Evolutionary conservation across 2,797 vertebrate species (phyloP), one percentile per base, ranked within the genome.

Genomic region (Todus mexicanus): DNA sequence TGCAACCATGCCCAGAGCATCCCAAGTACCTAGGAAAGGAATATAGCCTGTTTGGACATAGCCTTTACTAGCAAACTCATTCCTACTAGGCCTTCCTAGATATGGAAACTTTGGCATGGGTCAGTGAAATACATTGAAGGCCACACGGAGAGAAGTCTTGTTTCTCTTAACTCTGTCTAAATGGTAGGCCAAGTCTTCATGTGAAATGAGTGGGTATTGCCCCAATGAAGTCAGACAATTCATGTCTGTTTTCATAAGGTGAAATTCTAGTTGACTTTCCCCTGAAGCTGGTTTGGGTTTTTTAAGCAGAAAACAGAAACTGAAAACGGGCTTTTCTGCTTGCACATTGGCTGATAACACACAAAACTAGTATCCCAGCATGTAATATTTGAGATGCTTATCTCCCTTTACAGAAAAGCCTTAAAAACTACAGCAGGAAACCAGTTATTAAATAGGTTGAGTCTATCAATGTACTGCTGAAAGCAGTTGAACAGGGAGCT

Each of bases 231-330:
- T 59, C 63, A 77, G 23, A 31, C 22, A 47, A 56, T 51, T 54
- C 33, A 12, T 26, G 20, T 14, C 66, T 79, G 19, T 47, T 92
- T 94, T 47, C n/a, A 9, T 22, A 14, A 37, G 25, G 12, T 74
- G n/a, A 84, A 35, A 72, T 74, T 90, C 60, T 66, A 64, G 31
- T 16, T 66, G 19, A 35, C 35, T 51, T 66, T 25, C 9, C 21
- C 21, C 63, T 70, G 56, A 71, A 59, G 60, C 22, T 61, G 23
- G 38, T 88, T 92, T 78, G 37, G 69, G 61, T 53, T 40, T 69
- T 83, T 80, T 56, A 54, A 78, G 56, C 27, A 33, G 72, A 87
- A 85, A 59, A 50, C 37, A 87, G 60, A 89, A 96, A 87, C 6
- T 65, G 23, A 2, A 66, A 64, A 42, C 5, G 13, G 15, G 60